These are phyloP conservation scores for Aldrovandia affinis DNA, from an alignment of 2,797 vertebrate genomes.

Conservation along the genomic window DNA sequence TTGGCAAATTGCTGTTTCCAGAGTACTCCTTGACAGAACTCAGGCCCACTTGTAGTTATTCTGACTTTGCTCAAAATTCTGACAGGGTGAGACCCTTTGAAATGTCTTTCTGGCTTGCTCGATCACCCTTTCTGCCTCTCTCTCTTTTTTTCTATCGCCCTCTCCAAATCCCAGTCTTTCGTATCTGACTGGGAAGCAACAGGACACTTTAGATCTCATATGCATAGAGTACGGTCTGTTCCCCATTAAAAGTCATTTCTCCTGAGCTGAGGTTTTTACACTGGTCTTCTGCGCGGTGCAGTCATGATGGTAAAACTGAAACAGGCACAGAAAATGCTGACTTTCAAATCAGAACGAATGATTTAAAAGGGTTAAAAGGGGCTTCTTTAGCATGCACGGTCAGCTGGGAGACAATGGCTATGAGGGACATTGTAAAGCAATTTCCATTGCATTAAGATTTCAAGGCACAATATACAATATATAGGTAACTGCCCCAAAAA, in stretches of 20 bases:
- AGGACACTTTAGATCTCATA: neutral
- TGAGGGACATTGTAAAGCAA: neutral
- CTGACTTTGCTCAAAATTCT: neutral
- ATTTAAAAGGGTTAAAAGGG: neutral
- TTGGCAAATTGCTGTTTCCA: neutral
- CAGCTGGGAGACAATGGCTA: neutral
- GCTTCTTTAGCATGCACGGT: neutral
- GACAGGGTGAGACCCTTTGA: slow-evolving; percentile 3
- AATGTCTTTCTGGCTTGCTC: neutral
- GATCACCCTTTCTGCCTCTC: too few species aligned
- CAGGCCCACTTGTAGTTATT: neutral
- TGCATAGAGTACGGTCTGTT: neutral
- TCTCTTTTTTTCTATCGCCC: neutral
- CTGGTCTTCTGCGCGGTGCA: neutral
- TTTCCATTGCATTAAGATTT: neutral
- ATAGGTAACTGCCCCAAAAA: too few species aligned
- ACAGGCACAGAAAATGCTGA: too few species aligned
- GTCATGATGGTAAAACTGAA: neutral
- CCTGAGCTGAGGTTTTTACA: neutral
- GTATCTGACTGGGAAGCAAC: neutral
- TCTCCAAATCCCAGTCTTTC: neutral
- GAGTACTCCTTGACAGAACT: neutral
- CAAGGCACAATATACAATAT: too few species aligned
- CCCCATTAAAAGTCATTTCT: neutral
- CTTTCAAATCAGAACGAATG: too few species aligned